A percentile compares a stretch with the other conserved stretches of the same genome.
These are phyloP conservation scores for Rhegmatorhina hoffmannsi DNA, from an alignment of 2,113 vertebrate genomes.

Conservation along the genomic window DNA sequence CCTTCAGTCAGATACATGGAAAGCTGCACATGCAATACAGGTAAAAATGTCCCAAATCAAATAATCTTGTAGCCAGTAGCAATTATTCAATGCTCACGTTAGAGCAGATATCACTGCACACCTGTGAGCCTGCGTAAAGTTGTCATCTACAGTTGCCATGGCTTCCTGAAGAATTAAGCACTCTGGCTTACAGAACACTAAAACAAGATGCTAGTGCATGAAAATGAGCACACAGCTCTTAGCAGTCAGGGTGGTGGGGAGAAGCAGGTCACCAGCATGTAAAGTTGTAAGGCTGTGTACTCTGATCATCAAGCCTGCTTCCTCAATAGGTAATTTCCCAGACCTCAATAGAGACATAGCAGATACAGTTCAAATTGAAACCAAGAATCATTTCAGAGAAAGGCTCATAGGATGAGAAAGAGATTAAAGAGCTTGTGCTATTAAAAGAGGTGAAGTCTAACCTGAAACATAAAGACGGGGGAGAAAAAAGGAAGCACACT, in stretches of 20 bases:
- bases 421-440: not conserved
- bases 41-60: not conserved
- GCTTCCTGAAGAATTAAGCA: not conserved
- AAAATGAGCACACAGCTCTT: not conserved
- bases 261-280: not conserved
- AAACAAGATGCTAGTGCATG: not conserved
- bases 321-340: not conserved
- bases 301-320: not conserved
- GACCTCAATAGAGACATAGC: not conserved
- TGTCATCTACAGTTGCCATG: not conserved
- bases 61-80: not conserved
- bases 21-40: not conserved
- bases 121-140: not conserved
- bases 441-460: not conserved
- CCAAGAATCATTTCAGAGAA: not conserved
- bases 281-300: not conserved
- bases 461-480: not conserved
- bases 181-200: not conserved
- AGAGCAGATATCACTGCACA: not conserved
- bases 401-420: not conserved
- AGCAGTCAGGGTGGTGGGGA: not conserved
- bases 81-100: not conserved
- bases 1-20: not conserved
- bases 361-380: not conserved
- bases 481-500: not conserved